These are phyloP conservation scores for Scylla paramamosain DNA, from an alignment of 1,140 invertebrate genomes.

Conservation along the genomic window DNA sequence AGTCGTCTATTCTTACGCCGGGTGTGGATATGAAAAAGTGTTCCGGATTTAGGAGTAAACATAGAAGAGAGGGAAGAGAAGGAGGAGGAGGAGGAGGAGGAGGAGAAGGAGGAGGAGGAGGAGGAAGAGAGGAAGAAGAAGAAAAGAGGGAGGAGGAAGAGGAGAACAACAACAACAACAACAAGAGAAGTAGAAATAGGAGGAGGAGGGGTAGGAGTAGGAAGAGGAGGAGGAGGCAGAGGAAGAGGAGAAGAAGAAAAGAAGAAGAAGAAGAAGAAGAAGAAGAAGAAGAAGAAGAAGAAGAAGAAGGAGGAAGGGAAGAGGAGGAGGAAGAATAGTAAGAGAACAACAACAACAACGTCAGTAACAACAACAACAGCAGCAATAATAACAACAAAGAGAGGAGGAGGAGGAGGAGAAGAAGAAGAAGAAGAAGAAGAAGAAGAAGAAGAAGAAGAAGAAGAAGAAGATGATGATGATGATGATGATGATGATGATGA, in stretches of 20 bases:
- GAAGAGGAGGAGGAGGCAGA: background rate
- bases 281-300: no score
- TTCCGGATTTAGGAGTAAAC: no score
- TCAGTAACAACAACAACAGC: background rate
- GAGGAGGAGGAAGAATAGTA: no score
- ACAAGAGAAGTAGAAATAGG: background rate
- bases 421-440: slow-evolving; percentile 1
- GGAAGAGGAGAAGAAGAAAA: background rate
- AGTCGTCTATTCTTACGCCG: no score
- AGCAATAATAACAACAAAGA: background rate
- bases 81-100: no score
- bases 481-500: background rate
- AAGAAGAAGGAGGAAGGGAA: background rate
- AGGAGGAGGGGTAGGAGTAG: background rate
- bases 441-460: background rate
- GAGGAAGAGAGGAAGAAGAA: no score
- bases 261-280: no score
- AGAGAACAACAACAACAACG: background rate
- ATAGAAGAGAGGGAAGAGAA: background rate
- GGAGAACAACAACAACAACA: no score
- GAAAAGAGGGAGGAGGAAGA: no score
- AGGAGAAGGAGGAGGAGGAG: no score
- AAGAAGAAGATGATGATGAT: background rate
- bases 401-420: slow-evolving; percentile 1
- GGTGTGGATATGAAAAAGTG: no score